Conservation (phyloP, 2,888 invertebrate species). For the Caenorhabditis sp. region DNA sequence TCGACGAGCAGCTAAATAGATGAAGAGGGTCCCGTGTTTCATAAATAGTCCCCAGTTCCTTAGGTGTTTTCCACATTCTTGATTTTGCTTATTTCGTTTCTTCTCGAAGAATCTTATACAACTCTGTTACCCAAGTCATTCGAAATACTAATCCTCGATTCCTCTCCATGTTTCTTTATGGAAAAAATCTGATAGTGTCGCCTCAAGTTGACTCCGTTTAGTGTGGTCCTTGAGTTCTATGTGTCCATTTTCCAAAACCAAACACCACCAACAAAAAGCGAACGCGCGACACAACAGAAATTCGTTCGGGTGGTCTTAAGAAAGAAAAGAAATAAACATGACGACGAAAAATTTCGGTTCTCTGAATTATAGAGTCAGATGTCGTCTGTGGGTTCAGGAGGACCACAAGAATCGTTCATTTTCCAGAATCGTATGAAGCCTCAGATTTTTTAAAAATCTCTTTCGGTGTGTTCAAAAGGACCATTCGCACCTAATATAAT, state of each 20-base stretch:
- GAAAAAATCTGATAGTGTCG: conserved; percentile 38
- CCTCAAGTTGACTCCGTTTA: conserved; percentile 11
- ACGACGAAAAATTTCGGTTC: not conserved
- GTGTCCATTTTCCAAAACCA: conserved; percentile 15
- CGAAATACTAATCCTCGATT: not conserved
- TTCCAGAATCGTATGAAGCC: too few relatives aligned
- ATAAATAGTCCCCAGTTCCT: conserved; percentile 7
- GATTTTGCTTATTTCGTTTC: conserved; percentile 9
- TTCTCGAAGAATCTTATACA: conserved; percentile 23
- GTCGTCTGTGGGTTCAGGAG: not conserved
- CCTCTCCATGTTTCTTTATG: too few relatives aligned
- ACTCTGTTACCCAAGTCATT: not conserved
- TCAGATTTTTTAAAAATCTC: too few relatives aligned
- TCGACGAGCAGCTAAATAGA: conserved; percentile 31
- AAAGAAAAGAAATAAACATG: conserved; percentile 28
- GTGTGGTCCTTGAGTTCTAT: conserved; percentile 9
- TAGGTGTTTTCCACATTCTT: conserved; percentile 26
- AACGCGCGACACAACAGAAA: conserved; percentile 14
- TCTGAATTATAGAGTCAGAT: conserved; percentile 17
- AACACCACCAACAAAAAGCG: conserved; percentile 24
- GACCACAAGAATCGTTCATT: too few relatives aligned
- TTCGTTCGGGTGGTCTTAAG: not conserved
- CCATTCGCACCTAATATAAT: too few relatives aligned
- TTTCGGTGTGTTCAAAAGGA: too few relatives aligned
- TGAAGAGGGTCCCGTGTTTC: conserved; percentile 33